Evolutionary conservation across 2,797 vertebrate species (phyloP), one percentile per base, ranked within the genome.

Genomic region (Eremophila alpestris): DNA sequence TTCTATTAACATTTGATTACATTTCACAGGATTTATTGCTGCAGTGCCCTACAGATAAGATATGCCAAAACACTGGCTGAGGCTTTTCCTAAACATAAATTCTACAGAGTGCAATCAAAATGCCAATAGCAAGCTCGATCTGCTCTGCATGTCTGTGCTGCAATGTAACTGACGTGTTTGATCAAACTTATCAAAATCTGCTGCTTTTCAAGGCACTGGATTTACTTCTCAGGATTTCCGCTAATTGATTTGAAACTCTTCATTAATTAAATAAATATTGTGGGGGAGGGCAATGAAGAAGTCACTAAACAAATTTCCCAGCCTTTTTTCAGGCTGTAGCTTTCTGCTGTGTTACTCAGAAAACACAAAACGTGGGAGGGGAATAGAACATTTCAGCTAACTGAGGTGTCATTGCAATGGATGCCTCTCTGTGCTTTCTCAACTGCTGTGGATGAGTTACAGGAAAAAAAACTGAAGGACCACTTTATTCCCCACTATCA

Each of bases 1-100:
- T 90, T 89, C 74, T 90, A 68, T 78, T 93, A 90, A 43, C 86
- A 85, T 94, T 96, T 97, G 63, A 95, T 97, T 96, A 90, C n/a
- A 95, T 95, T 95, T 97, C 48, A 34, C 16, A 63, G 24, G 63
- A 96, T 90, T 96, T 96, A 97, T 94, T 95, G 58, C 59, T 87
- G 30, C 34, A 83, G 51, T 62, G 34, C 16, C 83, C 67, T 76
- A 55, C 45, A 92, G 84, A 81, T 70, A 89, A 96, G 65, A 80
- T 62, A 82, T 89, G 71, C 69, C 89, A 95, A 74, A 95, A 92
- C 83, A 90, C 45, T 91, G 16, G 41, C 43, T 45, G 91, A 86
- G 38, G 6, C 40, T 95, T 95, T 83, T 76, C 89, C 76, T 82
- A 71, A 78, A 40, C 78, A 88, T 95, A 95, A 94, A 96, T 95